Evolutionary conservation across 2,888 invertebrate genomes (phyloP).

Genomic region (Oxytorus armatus): DNA sequence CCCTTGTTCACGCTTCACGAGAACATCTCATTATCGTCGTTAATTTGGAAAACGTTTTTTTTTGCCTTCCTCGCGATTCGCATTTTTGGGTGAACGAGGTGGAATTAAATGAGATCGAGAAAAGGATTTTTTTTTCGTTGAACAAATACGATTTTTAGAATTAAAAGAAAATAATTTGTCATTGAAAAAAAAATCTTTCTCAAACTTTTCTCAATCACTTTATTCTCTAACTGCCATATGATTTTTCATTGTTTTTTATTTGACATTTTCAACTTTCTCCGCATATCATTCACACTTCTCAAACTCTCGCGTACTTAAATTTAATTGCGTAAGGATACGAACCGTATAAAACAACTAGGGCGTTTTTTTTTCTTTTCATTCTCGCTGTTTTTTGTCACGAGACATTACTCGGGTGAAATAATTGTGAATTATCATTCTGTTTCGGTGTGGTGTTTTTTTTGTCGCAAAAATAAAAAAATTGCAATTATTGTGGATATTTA

Average conservation of each 20-base stretch:
- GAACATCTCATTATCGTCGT: too few relatives aligned
- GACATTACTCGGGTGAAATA: too few relatives aligned
- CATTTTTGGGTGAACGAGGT: too few relatives aligned
- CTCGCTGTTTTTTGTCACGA: conserved; percentile 25
- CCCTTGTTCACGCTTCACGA: too few relatives aligned
- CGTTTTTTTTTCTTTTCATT: conserved; percentile 50
- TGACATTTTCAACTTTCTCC: neutral
- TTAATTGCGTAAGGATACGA: conserved; percentile 79
- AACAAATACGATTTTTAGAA: too few relatives aligned
- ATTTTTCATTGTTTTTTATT: neutral
- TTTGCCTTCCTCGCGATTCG: too few relatives aligned
- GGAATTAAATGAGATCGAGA: neutral
- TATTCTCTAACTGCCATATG: too few relatives aligned
- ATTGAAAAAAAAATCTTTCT: too few relatives aligned
- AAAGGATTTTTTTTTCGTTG: neutral
- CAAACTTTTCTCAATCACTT: neutral
- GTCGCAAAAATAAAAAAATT: too few relatives aligned
- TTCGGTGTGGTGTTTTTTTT: neutral
- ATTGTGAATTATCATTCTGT: too few relatives aligned
- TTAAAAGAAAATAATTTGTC: too few relatives aligned
- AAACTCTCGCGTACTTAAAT: conserved; percentile 75
- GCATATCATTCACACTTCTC: conserved; percentile 68
- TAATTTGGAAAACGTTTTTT: neutral
- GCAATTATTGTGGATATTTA: neutral
- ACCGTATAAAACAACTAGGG: conserved; percentile 80